Evolutionary conservation across 2,797 vertebrate species (phyloP), one percentile per base, ranked within the genome.

Genomic region (Myotis pilosus): DNA sequence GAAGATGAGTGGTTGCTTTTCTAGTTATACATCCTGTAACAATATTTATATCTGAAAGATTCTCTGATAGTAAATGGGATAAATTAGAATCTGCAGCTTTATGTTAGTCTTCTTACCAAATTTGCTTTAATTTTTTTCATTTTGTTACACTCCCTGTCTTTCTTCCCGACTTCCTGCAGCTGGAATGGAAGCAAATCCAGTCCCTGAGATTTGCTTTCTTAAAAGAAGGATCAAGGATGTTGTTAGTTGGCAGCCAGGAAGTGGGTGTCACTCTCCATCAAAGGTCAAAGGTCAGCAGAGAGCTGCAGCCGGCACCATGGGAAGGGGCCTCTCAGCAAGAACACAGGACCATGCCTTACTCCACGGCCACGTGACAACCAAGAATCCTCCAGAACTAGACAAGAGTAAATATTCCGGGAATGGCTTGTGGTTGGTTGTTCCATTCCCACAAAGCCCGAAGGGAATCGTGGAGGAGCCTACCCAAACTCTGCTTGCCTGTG

Each of bases 351-450:
- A 3, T n/a, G 38, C 49, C 75, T 93, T 97, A 95, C 92, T 92
- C 55, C 84, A 96, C 97, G 96, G 62, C 82, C 96, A 86, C 44
- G 92, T 96, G 95, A 95, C 96, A 96, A 95, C 79, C 82, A 49
- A 89, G 95, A 96, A 95, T 83, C 83, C 49, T 91, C 80, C 89
- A 68, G 86, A 96, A 84, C 88, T 83, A 68, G 81, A 94, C 80
- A n/a, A 94, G 76, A 86, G 87, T n/a, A 97, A 97, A 92, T 94
- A 96, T 97, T 93, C 96, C 87, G 94, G 84, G 93, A 96, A 97
- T 96, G 95, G 62, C 76, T 96, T 96, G 96, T 94, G 96, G 97
- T 95, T 91, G 64, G 47, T 81, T 95, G 80, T 41, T 17, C 80
- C n/a, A 57, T 95, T 97, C 91, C 93, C 96, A 95, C 90, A 85